phyloP scores from a whole-genome alignment of 2,888 invertebrate species.

The Leucoptera coffeella region DNA sequence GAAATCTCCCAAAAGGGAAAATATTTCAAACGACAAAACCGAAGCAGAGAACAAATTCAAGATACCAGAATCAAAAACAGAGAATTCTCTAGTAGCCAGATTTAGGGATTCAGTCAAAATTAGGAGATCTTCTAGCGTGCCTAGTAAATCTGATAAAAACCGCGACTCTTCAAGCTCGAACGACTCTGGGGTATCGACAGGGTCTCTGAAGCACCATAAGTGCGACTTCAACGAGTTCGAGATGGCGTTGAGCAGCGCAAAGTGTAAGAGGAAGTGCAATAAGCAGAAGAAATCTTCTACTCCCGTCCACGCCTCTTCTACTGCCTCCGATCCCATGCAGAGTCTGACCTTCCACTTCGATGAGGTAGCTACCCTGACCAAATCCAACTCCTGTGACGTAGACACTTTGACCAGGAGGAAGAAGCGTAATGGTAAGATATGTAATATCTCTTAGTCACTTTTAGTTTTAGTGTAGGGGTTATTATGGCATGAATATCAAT shows the following conservation, averaged over 20 bases:
- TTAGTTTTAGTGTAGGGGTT: too few relatives aligned
- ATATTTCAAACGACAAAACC: conserved; percentile 22
- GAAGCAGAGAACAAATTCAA: conserved; percentile 25
- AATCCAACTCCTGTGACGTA: conserved; percentile 58
- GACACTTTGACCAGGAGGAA: conserved; percentile 54
- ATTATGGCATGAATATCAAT: too few relatives aligned
- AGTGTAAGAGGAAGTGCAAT: conserved; percentile 36
- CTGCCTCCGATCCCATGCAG: conserved; percentile 57
- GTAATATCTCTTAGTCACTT: too few relatives aligned
- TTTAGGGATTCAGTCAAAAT: conserved; percentile 56
- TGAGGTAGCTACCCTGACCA: conserved; percentile 51
- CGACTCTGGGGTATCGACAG: conserved; percentile 65
- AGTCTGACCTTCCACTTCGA: conserved; percentile 61
- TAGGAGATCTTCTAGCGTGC: conserved; percentile 61
- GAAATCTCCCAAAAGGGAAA: conserved; percentile 26
- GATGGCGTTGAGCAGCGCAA: conserved; percentile 41
- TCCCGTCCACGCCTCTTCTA: conserved; percentile 51
- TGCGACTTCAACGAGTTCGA: conserved; percentile 59
- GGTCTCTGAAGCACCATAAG: conserved; percentile 56
- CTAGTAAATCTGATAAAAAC: conserved; percentile 63
- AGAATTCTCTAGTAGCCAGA: conserved; percentile 30
- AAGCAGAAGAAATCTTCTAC: conserved; percentile 35
- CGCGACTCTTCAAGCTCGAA: conserved; percentile 66
- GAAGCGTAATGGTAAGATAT: conserved; percentile 31
- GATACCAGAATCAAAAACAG: conserved; percentile 32